Percentiles rank a stretch among this genome's conserved stretches.
phyloP scores from a whole-genome alignment of 1,140 invertebrate genomes.

The Eriocheir sinensis region DNA sequence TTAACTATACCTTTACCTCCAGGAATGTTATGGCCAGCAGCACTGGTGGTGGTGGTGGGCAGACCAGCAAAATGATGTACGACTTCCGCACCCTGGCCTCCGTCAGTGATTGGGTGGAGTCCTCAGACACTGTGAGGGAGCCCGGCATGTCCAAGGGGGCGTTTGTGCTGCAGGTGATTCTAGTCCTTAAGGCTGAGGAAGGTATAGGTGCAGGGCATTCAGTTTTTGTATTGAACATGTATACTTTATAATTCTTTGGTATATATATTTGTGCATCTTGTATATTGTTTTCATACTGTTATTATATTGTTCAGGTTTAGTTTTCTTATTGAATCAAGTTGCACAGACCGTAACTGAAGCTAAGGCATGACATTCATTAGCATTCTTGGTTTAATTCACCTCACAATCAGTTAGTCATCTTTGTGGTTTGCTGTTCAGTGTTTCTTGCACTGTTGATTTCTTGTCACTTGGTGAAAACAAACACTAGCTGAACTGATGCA shows the following conservation, averaged over 20 bases:
- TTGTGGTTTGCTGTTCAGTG: too few relatives aligned
- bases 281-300: neutral
- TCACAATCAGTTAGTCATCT: too few relatives aligned
- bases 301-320: neutral
- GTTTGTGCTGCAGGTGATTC: constrained; percentile 70
- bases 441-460: too few relatives aligned
- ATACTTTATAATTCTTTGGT: neutral
- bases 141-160: constrained; percentile 76
- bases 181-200: neutral
- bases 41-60: neutral
- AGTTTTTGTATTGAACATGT: neutral
- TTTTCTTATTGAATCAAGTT: neutral
- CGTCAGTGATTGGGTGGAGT: constrained; percentile 74
- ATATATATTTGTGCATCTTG: neutral
- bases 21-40: neutral
- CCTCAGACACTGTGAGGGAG: constrained; percentile 75
- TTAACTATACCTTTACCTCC: neutral
- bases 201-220: neutral
- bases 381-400: too few relatives aligned
- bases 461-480: too few relatives aligned
- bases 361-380: neutral
- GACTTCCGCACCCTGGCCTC: constrained; percentile 64
- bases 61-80: constrained; percentile 70
- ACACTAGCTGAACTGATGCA: too few relatives aligned
- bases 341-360: neutral